Evolutionary conservation across 2,888 invertebrate species (phyloP), one percentile per base, ranked within the genome.

Genomic region (Zele albiditarsus): DNA sequence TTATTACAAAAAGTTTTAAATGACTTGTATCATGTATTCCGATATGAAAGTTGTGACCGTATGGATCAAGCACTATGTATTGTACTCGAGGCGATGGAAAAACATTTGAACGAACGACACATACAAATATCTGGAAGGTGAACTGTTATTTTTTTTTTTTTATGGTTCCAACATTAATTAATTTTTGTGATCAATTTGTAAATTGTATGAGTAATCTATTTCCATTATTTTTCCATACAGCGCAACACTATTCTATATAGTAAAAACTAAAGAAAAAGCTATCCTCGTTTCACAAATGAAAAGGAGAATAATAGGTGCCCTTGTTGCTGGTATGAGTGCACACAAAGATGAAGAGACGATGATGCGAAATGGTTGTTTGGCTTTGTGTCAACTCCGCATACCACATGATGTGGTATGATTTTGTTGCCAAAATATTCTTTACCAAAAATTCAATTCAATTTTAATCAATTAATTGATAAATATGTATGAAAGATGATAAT

Each of bases 351-450:
- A 98, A 87, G 95, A 96, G 81, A 97, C 96, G 31, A 97, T 98
- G 97, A 95, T 98, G 93, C 92, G 98, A 72, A 98, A 99, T 90
- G 98, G 98, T 70, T 98, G 98, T 89, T 92, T 98, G 76, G 97
- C 97, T 0, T 91, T 98, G 53, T 98, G 97, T 86, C 97, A 98
- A 90, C 97, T 98, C 88, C 96, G 95, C 88, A 97, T 99, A 89
- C 98, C 98, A 2, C 93, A 93, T 82, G 98, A 98, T 92, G 96
- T 99, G 89, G 97, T 97, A 91, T 91, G 93, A 92, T 78, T 75
- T 68, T 25, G 38, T 28, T n/a, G 42, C 49, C 42, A 28, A 42
- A 60, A 38, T 62, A 63, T 28, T 62, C 10, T 46, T 28, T 23
- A 25, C 49, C 33, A 68, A 46, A 38, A 46, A n/a, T 46, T 58